Conservation (phyloP, 2,113 vertebrate genomes). For the Anhinga anhinga region DNA sequence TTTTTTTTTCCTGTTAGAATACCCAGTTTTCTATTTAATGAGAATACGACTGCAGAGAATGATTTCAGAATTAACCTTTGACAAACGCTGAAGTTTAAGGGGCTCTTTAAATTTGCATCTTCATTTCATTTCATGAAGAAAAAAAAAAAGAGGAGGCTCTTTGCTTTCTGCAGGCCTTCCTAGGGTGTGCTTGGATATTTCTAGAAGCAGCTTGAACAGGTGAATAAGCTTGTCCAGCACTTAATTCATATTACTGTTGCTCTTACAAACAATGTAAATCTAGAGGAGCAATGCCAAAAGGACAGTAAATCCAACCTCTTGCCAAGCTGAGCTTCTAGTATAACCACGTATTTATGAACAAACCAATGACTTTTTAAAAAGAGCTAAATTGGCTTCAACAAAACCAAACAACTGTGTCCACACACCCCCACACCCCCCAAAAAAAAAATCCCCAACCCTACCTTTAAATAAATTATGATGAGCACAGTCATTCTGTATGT, state of each 20-base stretch:
- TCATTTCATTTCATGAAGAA: background rate
- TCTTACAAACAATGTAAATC: background rate
- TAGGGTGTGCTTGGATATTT: background rate
- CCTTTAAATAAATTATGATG: background rate
- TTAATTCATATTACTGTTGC: background rate
- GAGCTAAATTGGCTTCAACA: background rate
- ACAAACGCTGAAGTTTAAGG: no score
- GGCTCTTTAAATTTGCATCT: background rate
- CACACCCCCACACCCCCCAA: no score
- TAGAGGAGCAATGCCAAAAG: background rate
- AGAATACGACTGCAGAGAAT: background rate
- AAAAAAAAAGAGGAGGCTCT: background rate
- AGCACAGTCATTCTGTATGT: background rate
- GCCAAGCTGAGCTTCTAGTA: background rate
- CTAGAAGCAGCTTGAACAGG: background rate
- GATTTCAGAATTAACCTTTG: background rate
- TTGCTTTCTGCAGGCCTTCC: background rate
- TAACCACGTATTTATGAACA: background rate
- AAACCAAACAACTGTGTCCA: background rate
- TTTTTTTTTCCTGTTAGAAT: background rate
- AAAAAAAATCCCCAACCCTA: background rate
- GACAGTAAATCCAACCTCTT: background rate
- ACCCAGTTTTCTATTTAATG: background rate
- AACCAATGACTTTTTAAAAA: background rate
- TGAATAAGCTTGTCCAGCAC: background rate